These are phyloP conservation scores for Catotricha subobsoleta DNA, from an alignment of 2,888 invertebrate species.

Conservation along the genomic window DNA sequence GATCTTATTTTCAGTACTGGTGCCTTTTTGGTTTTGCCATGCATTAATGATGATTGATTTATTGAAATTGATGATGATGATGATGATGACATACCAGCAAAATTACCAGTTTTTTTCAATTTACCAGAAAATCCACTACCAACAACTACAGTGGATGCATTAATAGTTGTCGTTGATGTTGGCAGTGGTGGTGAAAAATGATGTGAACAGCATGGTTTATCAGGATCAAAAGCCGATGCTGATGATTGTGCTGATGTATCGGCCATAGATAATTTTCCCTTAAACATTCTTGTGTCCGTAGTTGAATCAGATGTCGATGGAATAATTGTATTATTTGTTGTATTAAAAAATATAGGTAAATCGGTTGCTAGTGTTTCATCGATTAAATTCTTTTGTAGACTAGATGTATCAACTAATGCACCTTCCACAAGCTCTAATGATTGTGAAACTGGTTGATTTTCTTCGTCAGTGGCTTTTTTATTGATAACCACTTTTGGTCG, in stretches of 20 bases:
- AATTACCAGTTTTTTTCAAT: slow-evolving; percentile 3
- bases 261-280: background rate
- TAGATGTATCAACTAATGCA: background rate
- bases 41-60: background rate
- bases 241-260: background rate
- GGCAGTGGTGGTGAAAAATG: background rate
- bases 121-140: background rate
- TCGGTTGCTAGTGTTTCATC: no score
- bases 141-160: background rate
- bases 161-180: background rate
- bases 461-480: background rate
- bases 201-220: slow-evolving; percentile 5
- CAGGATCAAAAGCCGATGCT: background rate
- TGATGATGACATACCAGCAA: slow-evolving; percentile 1
- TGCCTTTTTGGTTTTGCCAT: background rate
- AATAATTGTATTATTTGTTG: no score
- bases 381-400: background rate
- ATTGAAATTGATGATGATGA: background rate
- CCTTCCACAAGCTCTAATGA: background rate
- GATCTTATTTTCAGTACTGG: background rate
- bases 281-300: background rate
- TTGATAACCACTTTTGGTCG: slow-evolving; percentile 3
- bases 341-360: no score
- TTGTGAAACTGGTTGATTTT: background rate
- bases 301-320: background rate